Evolutionary conservation across 2,888 invertebrate genomes (phyloP).

Genomic region (Girardia tigrina): DNA sequence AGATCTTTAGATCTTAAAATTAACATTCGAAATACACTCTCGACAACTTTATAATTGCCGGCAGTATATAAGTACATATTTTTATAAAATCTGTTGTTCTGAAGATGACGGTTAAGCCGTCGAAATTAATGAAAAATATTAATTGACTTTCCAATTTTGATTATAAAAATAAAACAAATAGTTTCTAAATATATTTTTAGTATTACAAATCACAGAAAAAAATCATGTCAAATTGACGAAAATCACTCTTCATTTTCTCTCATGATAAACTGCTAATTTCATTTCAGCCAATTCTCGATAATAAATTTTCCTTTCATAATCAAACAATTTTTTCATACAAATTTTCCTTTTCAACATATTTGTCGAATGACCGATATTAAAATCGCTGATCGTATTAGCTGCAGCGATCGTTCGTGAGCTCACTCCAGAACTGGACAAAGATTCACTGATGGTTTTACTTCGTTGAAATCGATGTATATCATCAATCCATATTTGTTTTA

Average conservation of each 20-base stretch:
- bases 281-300: neutral
- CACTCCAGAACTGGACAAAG: neutral
- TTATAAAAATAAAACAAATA: no score
- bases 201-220: no score
- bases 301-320: neutral
- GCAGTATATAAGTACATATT: no score
- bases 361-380: neutral
- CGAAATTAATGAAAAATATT: no score
- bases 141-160: no score
- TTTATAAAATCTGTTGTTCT: no score
- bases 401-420: neutral
- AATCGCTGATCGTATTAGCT: neutral
- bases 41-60: no score
- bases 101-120: no score
- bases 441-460: neutral
- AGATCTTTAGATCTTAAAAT: no score
- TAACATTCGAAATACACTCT: no score
- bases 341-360: neutral
- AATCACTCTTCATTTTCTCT: neutral
- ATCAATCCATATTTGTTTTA: neutral
- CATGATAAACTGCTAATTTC: neutral
- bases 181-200: no score
- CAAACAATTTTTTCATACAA: neutral
- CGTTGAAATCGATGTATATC: neutral
- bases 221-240: no score